phyloP scores from a whole-genome alignment of 35 echinoderm and acorn worm species.

The Diadema setosum region DNA sequence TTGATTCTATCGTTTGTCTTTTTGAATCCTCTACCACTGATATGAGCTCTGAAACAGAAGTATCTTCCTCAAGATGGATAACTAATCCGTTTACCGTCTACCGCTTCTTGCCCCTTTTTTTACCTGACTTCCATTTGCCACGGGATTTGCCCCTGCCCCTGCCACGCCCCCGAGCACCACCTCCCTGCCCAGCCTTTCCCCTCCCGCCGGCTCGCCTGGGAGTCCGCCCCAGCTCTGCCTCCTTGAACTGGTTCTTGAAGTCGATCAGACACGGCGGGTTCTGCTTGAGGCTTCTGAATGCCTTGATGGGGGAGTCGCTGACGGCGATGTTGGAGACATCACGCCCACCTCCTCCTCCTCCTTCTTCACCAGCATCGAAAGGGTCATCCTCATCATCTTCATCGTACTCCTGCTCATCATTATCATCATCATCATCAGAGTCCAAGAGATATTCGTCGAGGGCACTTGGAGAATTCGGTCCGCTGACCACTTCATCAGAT shows the following conservation, averaged over 20 bases:
- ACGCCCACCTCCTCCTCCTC: neutral
- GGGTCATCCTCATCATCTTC: neutral
- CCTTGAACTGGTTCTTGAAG: slow-evolving; percentile 16
- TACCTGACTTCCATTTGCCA: neutral
- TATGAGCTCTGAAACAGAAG: no score
- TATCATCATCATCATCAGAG: neutral
- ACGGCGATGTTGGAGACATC: neutral
- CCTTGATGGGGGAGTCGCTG: slow-evolving; percentile 9
- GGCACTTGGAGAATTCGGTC: neutral
- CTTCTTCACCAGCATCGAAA: neutral
- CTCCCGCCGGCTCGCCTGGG: neutral
- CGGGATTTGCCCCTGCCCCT: neutral
- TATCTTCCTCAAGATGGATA: no score
- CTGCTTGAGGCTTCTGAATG: neutral
- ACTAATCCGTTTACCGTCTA: no score
- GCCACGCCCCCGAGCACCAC: neutral
- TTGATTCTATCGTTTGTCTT: neutral
- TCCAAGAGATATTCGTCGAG: neutral
- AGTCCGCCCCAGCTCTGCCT: neutral
- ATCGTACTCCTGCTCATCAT: neutral
- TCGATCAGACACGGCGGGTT: neutral
- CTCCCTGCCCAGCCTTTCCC: neutral
- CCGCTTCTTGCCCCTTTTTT: neutral
- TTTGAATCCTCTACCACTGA: neutral
- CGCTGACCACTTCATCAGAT: neutral